These are phyloP conservation scores for Drosophila mimica DNA, from an alignment of 2,888 invertebrate genomes.

Conservation along the genomic window DNA sequence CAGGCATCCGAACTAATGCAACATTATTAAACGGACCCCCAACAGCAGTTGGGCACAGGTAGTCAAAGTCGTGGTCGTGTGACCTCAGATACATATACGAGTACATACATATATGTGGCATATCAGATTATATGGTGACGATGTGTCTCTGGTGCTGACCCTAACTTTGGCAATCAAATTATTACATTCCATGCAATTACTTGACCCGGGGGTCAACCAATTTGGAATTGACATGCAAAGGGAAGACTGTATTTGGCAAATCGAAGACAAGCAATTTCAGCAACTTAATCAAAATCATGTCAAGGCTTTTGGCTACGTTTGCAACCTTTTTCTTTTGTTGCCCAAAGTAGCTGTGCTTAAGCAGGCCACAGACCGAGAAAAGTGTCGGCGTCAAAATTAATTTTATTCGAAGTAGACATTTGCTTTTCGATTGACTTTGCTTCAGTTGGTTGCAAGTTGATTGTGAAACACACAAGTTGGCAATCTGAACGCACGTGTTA, in stretches of 20 bases:
- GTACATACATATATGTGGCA: slow-evolving; percentile 13
- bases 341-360: neutral
- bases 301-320: neutral
- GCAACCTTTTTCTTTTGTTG: neutral
- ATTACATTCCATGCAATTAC: slow-evolving; percentile 35
- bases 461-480: neutral
- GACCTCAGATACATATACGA: neutral
- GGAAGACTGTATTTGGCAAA: slow-evolving; percentile 7
- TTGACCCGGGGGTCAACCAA: slow-evolving; percentile 14
- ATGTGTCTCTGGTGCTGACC: slow-evolving; percentile 5
- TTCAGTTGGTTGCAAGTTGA: neutral
- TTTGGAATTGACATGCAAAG: slow-evolving; percentile 12
- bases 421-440: neutral
- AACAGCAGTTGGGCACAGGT: slow-evolving; percentile 4
- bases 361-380: neutral
- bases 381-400: neutral
- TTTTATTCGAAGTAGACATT: neutral
- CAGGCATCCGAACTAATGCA: slow-evolving; percentile 26
- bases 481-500: neutral
- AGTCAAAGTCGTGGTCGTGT: neutral
- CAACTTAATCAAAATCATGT: slow-evolving; percentile 8
- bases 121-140: slow-evolving; percentile 21
- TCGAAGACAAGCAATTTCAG: neutral
- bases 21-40: slow-evolving; percentile 16
- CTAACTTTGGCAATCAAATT: slow-evolving; percentile 34